Evolutionary conservation across 1,140 invertebrate genomes (phyloP).

Genomic region (Drosophila sp.): DNA sequence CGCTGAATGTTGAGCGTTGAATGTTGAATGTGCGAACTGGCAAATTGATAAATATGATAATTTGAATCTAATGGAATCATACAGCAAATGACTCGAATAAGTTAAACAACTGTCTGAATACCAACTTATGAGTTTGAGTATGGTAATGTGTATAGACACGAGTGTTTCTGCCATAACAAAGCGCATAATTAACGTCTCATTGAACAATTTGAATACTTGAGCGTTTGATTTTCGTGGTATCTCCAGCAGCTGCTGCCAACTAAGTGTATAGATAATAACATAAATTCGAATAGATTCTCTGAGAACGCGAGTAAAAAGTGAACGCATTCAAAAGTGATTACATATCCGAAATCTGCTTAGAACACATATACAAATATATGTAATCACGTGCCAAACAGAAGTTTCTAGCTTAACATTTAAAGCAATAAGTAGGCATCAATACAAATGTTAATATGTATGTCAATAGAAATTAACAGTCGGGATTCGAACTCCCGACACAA

Average conservation of each 20-base stretch:
- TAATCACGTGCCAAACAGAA: too few species aligned
- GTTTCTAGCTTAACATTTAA: too few species aligned
- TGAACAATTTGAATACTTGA: slow-evolving; percentile 60
- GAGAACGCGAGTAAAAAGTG: background rate
- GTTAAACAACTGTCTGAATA: slow-evolving; percentile 9
- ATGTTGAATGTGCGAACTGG: background rate
- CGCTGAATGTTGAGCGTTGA: background rate
- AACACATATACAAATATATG: too few species aligned
- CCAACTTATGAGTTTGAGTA: background rate
- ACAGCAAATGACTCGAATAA: background rate
- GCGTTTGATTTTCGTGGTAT: slow-evolving; percentile 60
- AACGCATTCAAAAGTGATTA: background rate
- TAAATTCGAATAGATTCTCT: background rate
- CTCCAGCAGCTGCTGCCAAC: slow-evolving; percentile 39
- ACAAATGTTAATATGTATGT: too few species aligned
- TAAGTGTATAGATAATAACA: background rate
- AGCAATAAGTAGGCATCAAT: too few species aligned
- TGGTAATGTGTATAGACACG: background rate
- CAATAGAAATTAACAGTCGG: too few species aligned
- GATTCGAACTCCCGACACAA: too few species aligned
- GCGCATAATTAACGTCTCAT: slow-evolving; percentile 68
- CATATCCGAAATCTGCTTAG: too few species aligned
- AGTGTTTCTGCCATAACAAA: slow-evolving; percentile 34
- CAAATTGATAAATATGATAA: background rate
- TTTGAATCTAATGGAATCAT: background rate